Evolutionary conservation across 2,797 vertebrate species (phyloP), one percentile per base, ranked within the genome.

Genomic region (Calcarius lapponicus): DNA sequence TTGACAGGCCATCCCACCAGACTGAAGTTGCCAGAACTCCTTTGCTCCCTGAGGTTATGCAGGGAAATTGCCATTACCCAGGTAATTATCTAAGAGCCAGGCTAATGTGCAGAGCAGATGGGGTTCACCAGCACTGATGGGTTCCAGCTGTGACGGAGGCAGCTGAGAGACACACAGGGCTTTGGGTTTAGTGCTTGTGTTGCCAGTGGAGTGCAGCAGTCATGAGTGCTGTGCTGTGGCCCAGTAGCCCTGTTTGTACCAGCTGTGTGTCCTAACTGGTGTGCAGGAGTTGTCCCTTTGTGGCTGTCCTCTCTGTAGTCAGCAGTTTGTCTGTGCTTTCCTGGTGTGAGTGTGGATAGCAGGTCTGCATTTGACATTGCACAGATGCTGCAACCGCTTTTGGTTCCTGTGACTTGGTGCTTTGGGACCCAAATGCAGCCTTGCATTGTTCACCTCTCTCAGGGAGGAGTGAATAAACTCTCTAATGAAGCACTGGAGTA

Each of bases 381-480:
- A 47, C 42, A 65, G 76, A 29, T 71, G 31, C 69, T 90, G 43
- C 32, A 57, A 2, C 43, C 67, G 24, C 72, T 66, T 74, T 67
- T 64, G 21, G 14, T 60, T 78, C 50, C 29, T 54, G 50, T 58
- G 72, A 11, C 56, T 83, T 29, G 50, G 17, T 80, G 70, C 56
- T 71, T 51, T 50, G 69, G 48, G 81, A 69, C 47, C 21, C 1
- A 3, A 69, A 45, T 28, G 34, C 40, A 47, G 56, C 38, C 40
- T 56, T 51, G 65, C 0, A 0, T 40, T 47, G 32, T 40, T 82
- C 11, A 2, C 5, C n/a, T 56, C 57, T 78, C 54, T 61, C 7
- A 4, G 10, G 26, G n/a, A 25, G 6, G 65, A 40, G 47, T 21
- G 36, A 65, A 45, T 78, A 34, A 64, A 80, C n/a, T 32, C 36